Percentiles rank a stretch among this genome's conserved stretches.
These are phyloP conservation scores for Buphagus erythrorhynchus DNA, from an alignment of 2,797 vertebrate species.

Conservation along the genomic window DNA sequence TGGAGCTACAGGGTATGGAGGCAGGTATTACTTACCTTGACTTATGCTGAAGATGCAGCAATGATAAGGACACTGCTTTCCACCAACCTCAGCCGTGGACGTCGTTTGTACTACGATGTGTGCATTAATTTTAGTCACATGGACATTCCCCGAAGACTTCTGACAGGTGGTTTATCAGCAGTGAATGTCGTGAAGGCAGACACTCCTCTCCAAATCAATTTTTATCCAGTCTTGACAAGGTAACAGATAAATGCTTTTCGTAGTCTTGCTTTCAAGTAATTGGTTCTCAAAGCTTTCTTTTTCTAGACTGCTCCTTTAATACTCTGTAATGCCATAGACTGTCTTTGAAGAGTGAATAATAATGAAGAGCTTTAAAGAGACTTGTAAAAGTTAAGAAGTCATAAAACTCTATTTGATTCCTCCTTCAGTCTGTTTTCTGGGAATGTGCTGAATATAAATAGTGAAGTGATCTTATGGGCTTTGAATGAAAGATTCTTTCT, in stretches of 20 bases:
- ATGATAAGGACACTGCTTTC: background rate
- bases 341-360: constrained; percentile 40
- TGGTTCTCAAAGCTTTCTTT: background rate
- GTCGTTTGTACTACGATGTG: accelerated
- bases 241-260: background rate
- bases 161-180: background rate
- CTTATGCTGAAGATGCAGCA: background rate
- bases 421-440: constrained; percentile 28
- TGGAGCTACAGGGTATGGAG: background rate
- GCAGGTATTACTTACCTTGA: background rate
- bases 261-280: background rate
- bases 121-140: background rate
- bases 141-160: background rate
- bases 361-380: constrained; percentile 49
- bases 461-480: background rate
- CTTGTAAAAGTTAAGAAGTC: constrained; percentile 43
- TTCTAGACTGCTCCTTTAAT: constrained; percentile 44
- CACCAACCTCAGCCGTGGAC: background rate
- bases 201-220: background rate
- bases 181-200: background rate
- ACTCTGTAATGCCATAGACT: background rate
- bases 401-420: constrained; percentile 59
- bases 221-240: background rate
- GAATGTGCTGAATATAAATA: constrained; percentile 27
- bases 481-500: background rate